Evolutionary conservation across 1,140 invertebrate genomes (phyloP).

Genomic region (Anastrepha obliqua): DNA sequence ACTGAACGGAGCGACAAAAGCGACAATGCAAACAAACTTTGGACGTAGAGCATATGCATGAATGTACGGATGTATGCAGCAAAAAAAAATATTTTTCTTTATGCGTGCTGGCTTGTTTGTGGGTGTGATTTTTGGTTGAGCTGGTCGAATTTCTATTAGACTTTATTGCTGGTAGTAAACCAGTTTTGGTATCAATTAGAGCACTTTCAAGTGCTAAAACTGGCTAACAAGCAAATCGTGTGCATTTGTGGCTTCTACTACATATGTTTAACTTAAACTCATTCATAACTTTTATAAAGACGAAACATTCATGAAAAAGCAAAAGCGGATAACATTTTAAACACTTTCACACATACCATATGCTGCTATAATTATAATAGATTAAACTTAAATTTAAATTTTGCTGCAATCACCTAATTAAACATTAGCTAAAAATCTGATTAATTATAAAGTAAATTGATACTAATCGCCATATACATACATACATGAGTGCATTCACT

Average conservation of each 20-base stretch:
- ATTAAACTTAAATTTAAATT: too few species aligned
- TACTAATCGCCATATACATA: too few species aligned
- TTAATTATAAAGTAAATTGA: too few species aligned
- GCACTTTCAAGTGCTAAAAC: background rate
- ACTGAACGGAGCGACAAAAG: background rate
- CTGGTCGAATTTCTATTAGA: slow-evolving; percentile 1
- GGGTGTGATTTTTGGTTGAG: slow-evolving; percentile 45
- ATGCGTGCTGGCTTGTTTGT: slow-evolving; percentile 27
- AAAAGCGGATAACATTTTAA: too few species aligned
- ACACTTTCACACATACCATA: too few species aligned
- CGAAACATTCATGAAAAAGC: too few species aligned
- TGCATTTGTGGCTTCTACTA: background rate
- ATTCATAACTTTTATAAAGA: background rate
- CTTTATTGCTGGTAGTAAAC: background rate
- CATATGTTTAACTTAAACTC: slow-evolving; percentile 2
- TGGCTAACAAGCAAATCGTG: background rate
- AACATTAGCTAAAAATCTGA: too few species aligned
- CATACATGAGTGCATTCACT: too few species aligned
- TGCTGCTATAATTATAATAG: too few species aligned
- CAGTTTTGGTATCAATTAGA: slow-evolving; percentile 27
- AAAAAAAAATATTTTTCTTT: background rate
- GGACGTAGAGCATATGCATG: background rate
- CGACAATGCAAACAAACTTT: slow-evolving; percentile 1
- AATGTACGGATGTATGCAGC: too few species aligned
- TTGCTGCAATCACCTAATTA: too few species aligned